phyloP scores from a whole-genome alignment of 2,888 invertebrate genomes.

The Drosophila conformis region DNA sequence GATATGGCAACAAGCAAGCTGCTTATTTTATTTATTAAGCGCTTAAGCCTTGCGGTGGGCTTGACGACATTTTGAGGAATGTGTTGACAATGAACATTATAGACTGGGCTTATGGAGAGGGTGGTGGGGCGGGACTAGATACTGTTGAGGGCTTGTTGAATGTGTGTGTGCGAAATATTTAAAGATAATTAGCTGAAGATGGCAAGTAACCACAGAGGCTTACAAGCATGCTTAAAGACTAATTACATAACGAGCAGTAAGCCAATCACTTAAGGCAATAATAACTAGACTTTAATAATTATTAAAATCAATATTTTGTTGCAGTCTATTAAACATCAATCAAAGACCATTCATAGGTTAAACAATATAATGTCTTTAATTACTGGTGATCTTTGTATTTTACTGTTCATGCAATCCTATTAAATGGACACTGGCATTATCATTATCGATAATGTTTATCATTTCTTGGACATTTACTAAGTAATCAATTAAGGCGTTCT shows the following conservation, averaged over 20 bases:
- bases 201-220: conserved; percentile 8
- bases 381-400: background rate
- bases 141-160: conserved; percentile 21
- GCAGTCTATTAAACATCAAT: background rate
- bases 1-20: conserved; percentile 59
- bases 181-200: conserved; percentile 61
- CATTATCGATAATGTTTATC: conserved; percentile 15
- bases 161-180: conserved; percentile 61
- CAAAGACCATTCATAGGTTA: background rate
- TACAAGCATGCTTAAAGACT: conserved; percentile 17
- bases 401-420: background rate
- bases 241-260: conserved; percentile 5
- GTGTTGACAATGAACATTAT: conserved; percentile 35
- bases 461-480: conserved; percentile 17
- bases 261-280: background rate
- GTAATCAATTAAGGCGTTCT: conserved; percentile 56
- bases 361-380: background rate
- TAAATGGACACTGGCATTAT: background rate
- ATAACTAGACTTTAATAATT: background rate
- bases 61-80: conserved; percentile 34
- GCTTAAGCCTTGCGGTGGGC: conserved; percentile 60
- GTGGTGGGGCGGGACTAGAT: background rate
- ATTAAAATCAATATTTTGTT: no score
- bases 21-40: conserved; percentile 74
- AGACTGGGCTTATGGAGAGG: background rate